A percentile compares a stretch with the other conserved stretches of the same genome.
phyloP scores from a whole-genome alignment of 2,113 vertebrate genomes.

The Mustelus asterias region DNA sequence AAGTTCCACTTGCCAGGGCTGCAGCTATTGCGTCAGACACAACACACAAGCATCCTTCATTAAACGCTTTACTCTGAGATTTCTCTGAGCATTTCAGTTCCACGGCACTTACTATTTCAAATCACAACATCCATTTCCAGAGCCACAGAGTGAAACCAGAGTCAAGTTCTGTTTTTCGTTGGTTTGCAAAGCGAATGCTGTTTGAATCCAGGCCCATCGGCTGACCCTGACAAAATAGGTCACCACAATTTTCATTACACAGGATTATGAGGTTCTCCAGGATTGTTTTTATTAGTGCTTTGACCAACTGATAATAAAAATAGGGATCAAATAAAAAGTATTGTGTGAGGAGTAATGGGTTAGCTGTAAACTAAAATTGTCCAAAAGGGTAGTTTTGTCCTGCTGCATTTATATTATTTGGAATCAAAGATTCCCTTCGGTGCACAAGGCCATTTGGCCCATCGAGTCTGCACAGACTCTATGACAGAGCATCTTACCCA shows the following conservation, averaged over 20 bases:
- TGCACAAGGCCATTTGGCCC: no score
- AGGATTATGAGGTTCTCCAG: background rate
- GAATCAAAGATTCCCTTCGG: background rate
- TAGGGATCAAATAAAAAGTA: background rate
- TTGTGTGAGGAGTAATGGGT: background rate
- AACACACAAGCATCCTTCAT: slow-evolving; percentile 1
- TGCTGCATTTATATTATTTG: background rate
- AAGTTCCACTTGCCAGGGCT: background rate
- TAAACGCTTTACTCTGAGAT: background rate
- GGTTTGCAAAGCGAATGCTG: background rate
- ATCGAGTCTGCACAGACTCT: no score
- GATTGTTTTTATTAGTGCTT: background rate
- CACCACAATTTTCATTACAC: background rate
- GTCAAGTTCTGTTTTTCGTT: background rate
- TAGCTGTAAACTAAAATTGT: background rate
- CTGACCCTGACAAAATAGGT: background rate
- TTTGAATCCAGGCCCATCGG: no score
- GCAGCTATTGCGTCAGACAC: background rate
- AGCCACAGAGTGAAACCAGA: background rate
- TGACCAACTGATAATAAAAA: background rate
- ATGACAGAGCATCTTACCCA: no score
- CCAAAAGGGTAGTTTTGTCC: background rate
- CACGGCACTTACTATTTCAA: background rate
- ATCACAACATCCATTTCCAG: background rate
- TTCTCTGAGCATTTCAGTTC: background rate